These are phyloP conservation scores for Yponomeuta plumbellus DNA, from an alignment of 2,888 invertebrate species.

Conservation along the genomic window DNA sequence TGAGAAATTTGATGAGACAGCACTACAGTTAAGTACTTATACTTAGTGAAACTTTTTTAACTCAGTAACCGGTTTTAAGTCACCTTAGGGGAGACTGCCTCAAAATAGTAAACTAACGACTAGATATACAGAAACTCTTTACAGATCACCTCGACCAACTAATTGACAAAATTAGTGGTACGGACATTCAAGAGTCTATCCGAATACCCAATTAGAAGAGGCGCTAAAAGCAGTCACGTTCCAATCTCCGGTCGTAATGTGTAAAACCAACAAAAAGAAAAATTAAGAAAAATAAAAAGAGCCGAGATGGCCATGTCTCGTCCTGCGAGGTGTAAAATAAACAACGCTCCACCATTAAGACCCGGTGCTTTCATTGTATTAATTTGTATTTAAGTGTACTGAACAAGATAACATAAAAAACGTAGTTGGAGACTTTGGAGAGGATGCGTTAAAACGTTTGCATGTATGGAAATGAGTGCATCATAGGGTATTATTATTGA, in stretches of 20 bases:
- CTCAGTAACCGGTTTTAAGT: too few relatives aligned
- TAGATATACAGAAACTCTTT: neutral
- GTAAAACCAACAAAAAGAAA: conserved; percentile 47
- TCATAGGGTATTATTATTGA: too few relatives aligned
- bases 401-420: conserved; percentile 71
- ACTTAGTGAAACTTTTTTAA: too few relatives aligned
- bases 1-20: too few relatives aligned
- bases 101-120: conserved; percentile 20
- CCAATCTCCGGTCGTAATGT: conserved; percentile 26
- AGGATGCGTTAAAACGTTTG: neutral
- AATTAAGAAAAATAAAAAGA: conserved; percentile 36
- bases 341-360: conserved; percentile 69
- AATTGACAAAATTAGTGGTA: neutral
- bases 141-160: neutral
- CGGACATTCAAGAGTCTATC: conserved; percentile 28
- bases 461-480: too few relatives aligned
- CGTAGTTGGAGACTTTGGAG: neutral
- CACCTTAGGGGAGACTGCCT: too few relatives aligned
- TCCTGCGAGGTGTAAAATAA: conserved; percentile 70
- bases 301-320: conserved; percentile 52
- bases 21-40: too few relatives aligned
- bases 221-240: conserved; percentile 56
- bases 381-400: conserved; percentile 77
- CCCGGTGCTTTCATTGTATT: conserved; percentile 69
- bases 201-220: conserved; percentile 39